Percentiles rank a stretch among this genome's conserved stretches.
Conservation (phyloP, 2,888 invertebrate species). For the Halictus ligatus region DNA sequence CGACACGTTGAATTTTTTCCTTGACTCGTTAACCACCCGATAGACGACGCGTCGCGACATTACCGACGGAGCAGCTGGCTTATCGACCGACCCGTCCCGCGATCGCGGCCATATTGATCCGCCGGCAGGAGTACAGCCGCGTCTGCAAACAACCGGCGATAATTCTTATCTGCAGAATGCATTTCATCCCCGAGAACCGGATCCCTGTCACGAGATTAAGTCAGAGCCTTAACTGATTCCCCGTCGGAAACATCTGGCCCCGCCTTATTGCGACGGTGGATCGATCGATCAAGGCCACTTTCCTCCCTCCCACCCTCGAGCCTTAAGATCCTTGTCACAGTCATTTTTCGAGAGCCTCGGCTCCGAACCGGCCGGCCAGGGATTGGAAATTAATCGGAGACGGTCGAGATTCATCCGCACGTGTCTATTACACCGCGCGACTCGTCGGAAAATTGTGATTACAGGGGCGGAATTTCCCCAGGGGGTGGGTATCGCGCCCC, state of each 20-base stretch:
- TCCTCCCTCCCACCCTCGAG: not conserved
- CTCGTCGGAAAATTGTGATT: conserved; percentile 24
- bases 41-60: not conserved
- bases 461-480: conserved; percentile 14
- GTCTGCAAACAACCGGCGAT: conserved; percentile 4
- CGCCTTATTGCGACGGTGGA: not conserved
- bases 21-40: not conserved
- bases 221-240: conserved; percentile 28
- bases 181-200: not conserved
- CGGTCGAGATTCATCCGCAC: not conserved
- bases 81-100: not conserved
- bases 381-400: conserved; percentile 25
- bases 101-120: conserved; percentile 2
- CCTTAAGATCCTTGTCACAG: not conserved
- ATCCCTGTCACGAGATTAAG: conserved; percentile 8
- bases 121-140: not conserved
- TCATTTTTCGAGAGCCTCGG: not conserved
- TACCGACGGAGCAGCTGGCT: not conserved
- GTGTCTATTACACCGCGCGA: not conserved
- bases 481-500: not conserved
- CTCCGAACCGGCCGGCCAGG: not conserved
- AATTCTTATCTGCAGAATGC: conserved; percentile 14
- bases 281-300: conserved; percentile 7
- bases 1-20: not conserved
- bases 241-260: conserved; percentile 21